Conservation (phyloP, 2,888 invertebrate species). For the Flexamia atlantica region DNA sequence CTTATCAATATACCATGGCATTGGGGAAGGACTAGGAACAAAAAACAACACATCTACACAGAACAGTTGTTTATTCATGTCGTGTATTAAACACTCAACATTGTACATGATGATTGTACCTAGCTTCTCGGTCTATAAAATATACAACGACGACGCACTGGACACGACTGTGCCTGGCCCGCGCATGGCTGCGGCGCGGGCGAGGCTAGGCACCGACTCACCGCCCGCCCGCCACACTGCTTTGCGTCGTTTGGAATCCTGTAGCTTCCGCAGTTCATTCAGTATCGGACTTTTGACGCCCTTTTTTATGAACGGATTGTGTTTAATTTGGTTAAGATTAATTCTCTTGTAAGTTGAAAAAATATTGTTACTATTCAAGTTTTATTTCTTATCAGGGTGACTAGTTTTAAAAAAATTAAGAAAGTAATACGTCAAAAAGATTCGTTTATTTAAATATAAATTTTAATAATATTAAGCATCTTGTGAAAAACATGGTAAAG, state of each 20-base stretch:
- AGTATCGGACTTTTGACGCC: neutral
- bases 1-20: no score
- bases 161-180: conserved; percentile 12
- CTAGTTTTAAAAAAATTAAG: no score
- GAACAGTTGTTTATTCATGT: conserved; percentile 34
- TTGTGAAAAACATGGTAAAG: no score
- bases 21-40: no score
- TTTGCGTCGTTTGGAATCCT: neutral
- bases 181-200: conserved; percentile 38
- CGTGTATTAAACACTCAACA: conserved; percentile 47
- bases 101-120: conserved; percentile 54
- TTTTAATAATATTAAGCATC: no score
- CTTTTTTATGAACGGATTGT: no score
- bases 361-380: no score
- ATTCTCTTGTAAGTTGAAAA: no score
- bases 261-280: neutral
- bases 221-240: neutral
- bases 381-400: no score
- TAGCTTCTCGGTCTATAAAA: conserved; percentile 58
- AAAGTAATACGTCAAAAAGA: no score
- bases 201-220: conserved; percentile 45
- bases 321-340: no score
- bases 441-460: no score
- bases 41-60: conserved; percentile 9
- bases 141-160: neutral